Evolutionary conservation across 2,888 invertebrate species (phyloP), one percentile per base, ranked within the genome.

Genomic region (Polydrusus pterygomalis): DNA sequence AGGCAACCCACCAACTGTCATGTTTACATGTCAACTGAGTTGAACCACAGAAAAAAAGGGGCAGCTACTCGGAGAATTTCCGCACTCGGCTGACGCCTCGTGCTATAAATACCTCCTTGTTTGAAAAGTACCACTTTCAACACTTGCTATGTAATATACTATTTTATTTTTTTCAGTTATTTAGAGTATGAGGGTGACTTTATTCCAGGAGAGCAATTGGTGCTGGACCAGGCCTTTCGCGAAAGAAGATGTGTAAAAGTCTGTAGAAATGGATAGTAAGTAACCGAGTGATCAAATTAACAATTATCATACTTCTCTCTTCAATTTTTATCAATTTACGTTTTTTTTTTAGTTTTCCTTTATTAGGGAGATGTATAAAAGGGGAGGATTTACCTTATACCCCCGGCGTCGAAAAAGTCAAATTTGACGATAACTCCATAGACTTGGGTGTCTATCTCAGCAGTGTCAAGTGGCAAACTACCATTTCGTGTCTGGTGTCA

Each of bases 381-480:
- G n/a, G 7, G 7, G n/a, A n/a, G 6, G n/a, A 54, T 5, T 43
- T n/a, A 3, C 7, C 13, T 43, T 17, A 6, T 47, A 1, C 9
- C 11, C 11, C 17, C 6, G 51, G 18, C 25, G 51, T 51, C 2
- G 11, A 18, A 18, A 51, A 51, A 11, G 20, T 51, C 18, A 51
- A 9, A 30, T 62, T 51, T 13, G 18, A 63, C 0, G 45, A 6
- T 0, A 25, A 30, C 7, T 51, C 63, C 9, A 25, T 64, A 1
- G 70, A 62, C 30, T 5, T 74, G 0, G 60, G 45, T 6, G 18
- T 18, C 3, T 75, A 72, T 51, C 67, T 80, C 43, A 65, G 58
- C 34, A 77, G 62, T 20, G 40, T 77, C n/a, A 73, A 77, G 20
- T 82, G 80, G 81, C 81, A 81, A 65, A 76, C 80, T 45, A 75